Base-by-base conservation (phyloP, 2,888 invertebrate genomes). In the Dasypolia templi region DNA sequence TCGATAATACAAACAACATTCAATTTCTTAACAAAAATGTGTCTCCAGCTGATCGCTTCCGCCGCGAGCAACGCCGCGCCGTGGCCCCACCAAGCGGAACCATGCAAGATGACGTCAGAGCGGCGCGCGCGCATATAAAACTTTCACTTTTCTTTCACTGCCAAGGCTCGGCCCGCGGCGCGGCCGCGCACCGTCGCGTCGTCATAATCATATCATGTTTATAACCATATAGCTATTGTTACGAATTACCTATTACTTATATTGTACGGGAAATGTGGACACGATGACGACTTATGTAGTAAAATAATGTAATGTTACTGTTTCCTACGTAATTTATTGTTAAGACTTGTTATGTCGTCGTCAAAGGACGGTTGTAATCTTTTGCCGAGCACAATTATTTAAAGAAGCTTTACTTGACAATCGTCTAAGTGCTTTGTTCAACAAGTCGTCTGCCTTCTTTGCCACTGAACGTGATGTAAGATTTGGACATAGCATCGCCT, bases 61-160 rank as follows among this genome's bases (percentile, higher is more conserved):
- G 81, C 39, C 19, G 70, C 82, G 56, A 53, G 42, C 55, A 71
- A 65, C 59, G 79, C 75, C 71, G 82, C 59, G 79, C 75, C 71
- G 82, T 83, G 79, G 87, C 87, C 83, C 74, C 81, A 81, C 79
- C 77, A 81, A 82, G 88, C 89, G 91, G 90, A 89, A 87, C 86
- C 80, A 84, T 82, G 80, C 81, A 83, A 77, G 75, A 65, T 89
- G 89, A 90, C 90, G 90, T 88, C 89, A 86, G 77, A 79, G 77
- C 82, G 46, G 58, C 88, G 86, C 89, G 82, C 83, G 86, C 88
- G 88, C 87, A 88, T 84, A 88, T 89, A 76, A 88, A 91, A 94
- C 95, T 95, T 95, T 95, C 95, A 93, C 94, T 95, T 81, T 79
- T 95, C 95, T 81, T 79, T 95, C 95, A 95, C 95, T 95, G 95